phyloP scores from a whole-genome alignment of 2,797 vertebrate genomes.

The Yasuhikotakia modesta region DNA sequence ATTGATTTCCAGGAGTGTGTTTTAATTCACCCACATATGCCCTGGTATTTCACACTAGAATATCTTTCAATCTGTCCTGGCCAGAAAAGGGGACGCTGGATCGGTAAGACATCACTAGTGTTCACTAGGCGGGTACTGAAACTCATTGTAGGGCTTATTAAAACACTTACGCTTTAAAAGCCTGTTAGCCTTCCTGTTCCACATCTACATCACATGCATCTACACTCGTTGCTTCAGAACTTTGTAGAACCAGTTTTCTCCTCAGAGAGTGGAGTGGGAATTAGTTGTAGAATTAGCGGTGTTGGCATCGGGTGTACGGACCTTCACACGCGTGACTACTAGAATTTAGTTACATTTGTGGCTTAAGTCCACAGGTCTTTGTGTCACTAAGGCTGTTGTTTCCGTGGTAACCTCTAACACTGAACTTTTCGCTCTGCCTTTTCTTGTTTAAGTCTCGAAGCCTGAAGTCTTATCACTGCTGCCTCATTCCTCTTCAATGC shows the following conservation, averaged over 20 bases:
- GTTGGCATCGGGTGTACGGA: background rate
- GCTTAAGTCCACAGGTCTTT: too few species aligned
- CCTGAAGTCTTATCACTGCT: conserved; percentile 31
- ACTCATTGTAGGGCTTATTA: conserved; percentile 26
- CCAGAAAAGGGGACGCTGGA: conserved; percentile 93
- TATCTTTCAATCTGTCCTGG: conserved; percentile 98
- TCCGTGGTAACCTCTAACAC: conserved; percentile 39
- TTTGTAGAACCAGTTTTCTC: background rate
- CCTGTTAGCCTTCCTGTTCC: too few species aligned
- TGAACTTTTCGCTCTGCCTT: conserved; percentile 42
- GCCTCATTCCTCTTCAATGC: too few species aligned
- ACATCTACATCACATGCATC: conserved; percentile 42
- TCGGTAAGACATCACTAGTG: conserved; percentile 85
- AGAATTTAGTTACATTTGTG: too few species aligned
- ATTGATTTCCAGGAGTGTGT: conserved; percentile 11
- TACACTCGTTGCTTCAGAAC: conserved; percentile 39
- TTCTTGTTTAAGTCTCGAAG: conserved; percentile 40
- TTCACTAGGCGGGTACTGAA: too few species aligned
- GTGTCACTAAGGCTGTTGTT: background rate
- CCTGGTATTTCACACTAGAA: conserved; percentile 88
- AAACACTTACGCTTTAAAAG: conserved; percentile 56
- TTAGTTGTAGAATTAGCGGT: background rate
- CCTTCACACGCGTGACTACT: too few species aligned
- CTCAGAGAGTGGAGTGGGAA: background rate
- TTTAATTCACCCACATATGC: conserved; percentile 79